Percentiles rank a stretch among this genome's conserved stretches.
phyloP scores from a whole-genome alignment of 2,888 invertebrate species.

The Ophion ellenae region DNA sequence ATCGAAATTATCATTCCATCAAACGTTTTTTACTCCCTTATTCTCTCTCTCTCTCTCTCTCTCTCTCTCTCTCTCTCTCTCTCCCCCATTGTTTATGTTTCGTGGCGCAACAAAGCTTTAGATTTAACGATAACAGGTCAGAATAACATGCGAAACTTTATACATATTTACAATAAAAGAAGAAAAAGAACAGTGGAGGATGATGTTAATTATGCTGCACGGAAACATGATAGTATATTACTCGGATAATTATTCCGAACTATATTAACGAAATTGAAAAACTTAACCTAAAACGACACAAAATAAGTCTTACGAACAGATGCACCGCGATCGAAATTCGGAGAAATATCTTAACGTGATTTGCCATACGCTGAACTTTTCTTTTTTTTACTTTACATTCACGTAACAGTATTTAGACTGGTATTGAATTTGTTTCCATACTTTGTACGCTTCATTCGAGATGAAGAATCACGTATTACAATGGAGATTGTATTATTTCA shows the following conservation, averaged over 20 bases:
- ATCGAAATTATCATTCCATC: constrained; percentile 67
- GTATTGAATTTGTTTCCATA: constrained; percentile 40
- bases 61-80: neutral
- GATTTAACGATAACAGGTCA: constrained; percentile 37
- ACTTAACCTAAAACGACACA: constrained; percentile 3
- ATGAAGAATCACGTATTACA: constrained; percentile 38
- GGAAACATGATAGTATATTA: constrained; percentile 65
- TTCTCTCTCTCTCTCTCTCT: constrained; percentile 30
- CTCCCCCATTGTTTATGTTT: constrained; percentile 13
- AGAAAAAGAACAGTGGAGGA: constrained; percentile 17
- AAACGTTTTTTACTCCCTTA: constrained; percentile 65
- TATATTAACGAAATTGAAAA: constrained; percentile 58
- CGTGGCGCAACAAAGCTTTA: constrained; percentile 44
- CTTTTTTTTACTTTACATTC: constrained; percentile 47
- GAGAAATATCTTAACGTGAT: constrained; percentile 50
- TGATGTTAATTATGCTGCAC: constrained; percentile 51
- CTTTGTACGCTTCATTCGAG: constrained; percentile 31
- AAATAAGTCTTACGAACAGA: constrained; percentile 53
- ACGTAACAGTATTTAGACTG: constrained; percentile 57
- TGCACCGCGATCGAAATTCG: constrained; percentile 57
- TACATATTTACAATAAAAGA: constrained; percentile 35
- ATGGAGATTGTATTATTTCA: constrained; percentile 44
- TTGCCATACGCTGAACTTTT: constrained; percentile 43
- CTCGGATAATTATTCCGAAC: constrained; percentile 63
- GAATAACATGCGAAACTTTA: constrained; percentile 49